Percentiles rank a stretch among this genome's conserved stretches.
phyloP scores from a whole-genome alignment of 2,113 vertebrate genomes.

The Hiodon alosoides region DNA sequence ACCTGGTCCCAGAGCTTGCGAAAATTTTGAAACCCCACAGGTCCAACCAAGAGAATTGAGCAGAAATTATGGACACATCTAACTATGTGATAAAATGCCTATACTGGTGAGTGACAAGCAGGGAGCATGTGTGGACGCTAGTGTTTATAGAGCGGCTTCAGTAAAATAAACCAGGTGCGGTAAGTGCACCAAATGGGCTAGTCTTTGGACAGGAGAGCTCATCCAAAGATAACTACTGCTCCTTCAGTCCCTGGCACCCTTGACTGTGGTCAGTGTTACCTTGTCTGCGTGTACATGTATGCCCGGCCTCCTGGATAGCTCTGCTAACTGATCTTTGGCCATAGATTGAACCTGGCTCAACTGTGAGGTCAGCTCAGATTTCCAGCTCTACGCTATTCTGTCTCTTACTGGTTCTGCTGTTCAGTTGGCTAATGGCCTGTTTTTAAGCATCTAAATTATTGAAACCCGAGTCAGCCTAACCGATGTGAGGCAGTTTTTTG shows the following conservation, averaged over 20 bases:
- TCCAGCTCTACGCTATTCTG: background rate
- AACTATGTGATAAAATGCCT: background rate
- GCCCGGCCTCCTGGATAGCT: background rate
- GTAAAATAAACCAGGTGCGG: slow-evolving; percentile 1
- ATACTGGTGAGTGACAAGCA: background rate
- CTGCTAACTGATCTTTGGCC: background rate
- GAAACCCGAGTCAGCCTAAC: background rate
- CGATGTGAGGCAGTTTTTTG: background rate
- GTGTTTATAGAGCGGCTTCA: background rate
- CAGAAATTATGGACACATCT: background rate
- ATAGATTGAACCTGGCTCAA: background rate
- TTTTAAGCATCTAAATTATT: background rate
- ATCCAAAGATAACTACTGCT: background rate
- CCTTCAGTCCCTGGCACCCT: background rate
- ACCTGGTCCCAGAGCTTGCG: background rate
- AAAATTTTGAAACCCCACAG: background rate
- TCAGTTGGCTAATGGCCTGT: background rate
- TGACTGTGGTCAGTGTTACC: slow-evolving; percentile 13
- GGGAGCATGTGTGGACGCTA: background rate
- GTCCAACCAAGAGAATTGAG: background rate
- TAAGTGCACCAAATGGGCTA: background rate
- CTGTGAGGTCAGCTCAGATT: background rate
- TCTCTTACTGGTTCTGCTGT: background rate
- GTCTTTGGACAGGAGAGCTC: background rate
- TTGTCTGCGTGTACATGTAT: background rate